These are phyloP conservation scores for Colossoma macropomum DNA, from an alignment of 2,113 vertebrate genomes.

Conservation along the genomic window DNA sequence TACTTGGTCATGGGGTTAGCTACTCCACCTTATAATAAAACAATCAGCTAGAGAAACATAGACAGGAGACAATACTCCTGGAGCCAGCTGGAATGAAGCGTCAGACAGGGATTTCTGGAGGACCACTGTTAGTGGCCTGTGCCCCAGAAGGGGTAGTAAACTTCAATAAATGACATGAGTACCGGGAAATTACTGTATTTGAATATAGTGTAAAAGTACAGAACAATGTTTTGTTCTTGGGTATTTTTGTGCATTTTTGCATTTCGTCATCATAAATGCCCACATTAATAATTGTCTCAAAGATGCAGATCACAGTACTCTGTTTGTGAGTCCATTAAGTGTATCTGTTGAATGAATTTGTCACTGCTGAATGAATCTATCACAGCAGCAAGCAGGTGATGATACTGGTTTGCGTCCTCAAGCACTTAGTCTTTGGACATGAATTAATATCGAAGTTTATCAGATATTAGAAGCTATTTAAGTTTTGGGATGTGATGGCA, in stretches of 20 bases:
- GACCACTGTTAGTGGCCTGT: no score
- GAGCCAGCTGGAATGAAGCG: no score
- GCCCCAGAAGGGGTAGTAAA: no score
- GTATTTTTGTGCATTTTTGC: not conserved
- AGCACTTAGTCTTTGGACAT: not conserved
- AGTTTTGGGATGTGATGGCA: not conserved
- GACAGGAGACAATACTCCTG: no score
- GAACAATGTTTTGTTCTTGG: no score
- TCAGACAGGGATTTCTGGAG: no score
- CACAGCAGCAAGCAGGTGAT: not conserved
- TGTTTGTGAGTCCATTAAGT: not conserved
- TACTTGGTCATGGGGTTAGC: no score
- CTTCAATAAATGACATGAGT: no score
- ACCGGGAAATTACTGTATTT: no score
- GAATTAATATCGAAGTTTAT: not conserved
- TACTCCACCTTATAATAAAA: no score
- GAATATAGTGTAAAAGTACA: no score
- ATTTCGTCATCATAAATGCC: not conserved
- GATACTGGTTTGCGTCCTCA: not conserved
- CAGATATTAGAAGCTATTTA: not conserved
- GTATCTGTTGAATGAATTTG: not conserved
- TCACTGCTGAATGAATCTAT: not conserved
- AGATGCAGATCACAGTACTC: not conserved
- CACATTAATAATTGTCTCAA: not conserved
- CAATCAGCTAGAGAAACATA: no score